A percentile compares a stretch with the other conserved stretches of the same genome.
phyloP scores from a whole-genome alignment of 1,140 invertebrate genomes.

The Euwallacea fornicatus region DNA sequence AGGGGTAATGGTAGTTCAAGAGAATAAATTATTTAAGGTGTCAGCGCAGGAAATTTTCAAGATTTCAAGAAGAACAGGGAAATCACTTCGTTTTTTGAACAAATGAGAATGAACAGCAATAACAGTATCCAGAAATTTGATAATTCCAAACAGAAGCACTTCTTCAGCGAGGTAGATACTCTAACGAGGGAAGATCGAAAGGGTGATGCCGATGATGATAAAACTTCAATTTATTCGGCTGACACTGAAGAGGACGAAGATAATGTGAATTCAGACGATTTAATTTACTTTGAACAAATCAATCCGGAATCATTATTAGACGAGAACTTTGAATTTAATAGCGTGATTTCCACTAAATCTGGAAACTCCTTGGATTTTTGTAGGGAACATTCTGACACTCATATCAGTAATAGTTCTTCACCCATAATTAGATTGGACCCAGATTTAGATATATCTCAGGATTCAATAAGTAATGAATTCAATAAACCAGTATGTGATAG shows the following conservation, averaged over 20 bases:
- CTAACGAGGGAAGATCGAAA: neutral
- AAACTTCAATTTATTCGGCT: constrained; percentile 41
- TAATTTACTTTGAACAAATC: constrained; percentile 41
- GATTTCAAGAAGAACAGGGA: constrained; percentile 62
- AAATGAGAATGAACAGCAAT: constrained; percentile 18
- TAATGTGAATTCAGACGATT: constrained; percentile 23
- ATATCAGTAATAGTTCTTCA: neutral
- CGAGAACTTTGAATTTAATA: constrained; percentile 1
- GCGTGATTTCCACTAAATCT: constrained; percentile 6
- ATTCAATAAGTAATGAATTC: constrained; percentile 30
- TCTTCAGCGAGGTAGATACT: neutral
- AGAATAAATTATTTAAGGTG: constrained; percentile 53
- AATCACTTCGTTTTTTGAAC: constrained; percentile 64
- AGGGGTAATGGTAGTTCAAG: too few species aligned
- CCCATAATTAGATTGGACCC: neutral
- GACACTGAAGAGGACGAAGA: constrained; percentile 39
- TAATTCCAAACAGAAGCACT: neutral
- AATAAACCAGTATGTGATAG: neutral
- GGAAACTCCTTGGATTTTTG: neutral
- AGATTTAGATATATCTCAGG: constrained; percentile 5
- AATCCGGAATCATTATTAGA: constrained; percentile 13
- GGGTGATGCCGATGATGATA: constrained; percentile 32
- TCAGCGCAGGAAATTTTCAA: constrained; percentile 80
- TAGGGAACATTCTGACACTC: neutral
- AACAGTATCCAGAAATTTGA: neutral